Conservation (phyloP, 2,888 invertebrate species). For the Volucella inflata region DNA sequence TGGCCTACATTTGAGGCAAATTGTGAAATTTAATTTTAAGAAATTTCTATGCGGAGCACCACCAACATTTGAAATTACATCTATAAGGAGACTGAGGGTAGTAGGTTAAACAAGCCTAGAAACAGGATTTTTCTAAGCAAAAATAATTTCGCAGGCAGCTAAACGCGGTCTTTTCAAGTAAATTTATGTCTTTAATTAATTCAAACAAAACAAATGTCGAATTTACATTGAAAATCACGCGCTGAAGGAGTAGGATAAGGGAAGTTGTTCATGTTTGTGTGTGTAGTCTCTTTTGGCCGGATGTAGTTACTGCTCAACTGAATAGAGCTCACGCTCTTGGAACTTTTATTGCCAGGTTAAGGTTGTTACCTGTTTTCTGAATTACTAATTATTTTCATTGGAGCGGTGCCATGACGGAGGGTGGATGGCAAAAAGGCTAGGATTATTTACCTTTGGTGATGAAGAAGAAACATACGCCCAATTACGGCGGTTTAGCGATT, state of each 20-base stretch:
- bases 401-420: constrained; percentile 52
- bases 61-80: too few species aligned
- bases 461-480: constrained; percentile 49
- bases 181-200: constrained; percentile 73
- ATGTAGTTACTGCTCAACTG: constrained; percentile 58
- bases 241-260: constrained; percentile 26
- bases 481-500: constrained; percentile 41
- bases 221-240: constrained; percentile 21
- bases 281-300: constrained; percentile 20
- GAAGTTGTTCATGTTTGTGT: constrained; percentile 33
- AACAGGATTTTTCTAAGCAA: constrained; percentile 32
- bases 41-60: too few species aligned
- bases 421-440: constrained; percentile 27
- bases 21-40: too few species aligned
- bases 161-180: constrained; percentile 54
- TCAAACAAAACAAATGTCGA: constrained; percentile 52
- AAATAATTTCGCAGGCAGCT: constrained; percentile 49
- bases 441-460: constrained; percentile 48
- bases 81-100: background rate
- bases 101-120: background rate
- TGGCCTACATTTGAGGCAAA: too few species aligned
- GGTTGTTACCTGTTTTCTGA: constrained; percentile 59
- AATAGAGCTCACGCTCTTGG: constrained; percentile 20
- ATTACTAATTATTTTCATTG: constrained; percentile 69
- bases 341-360: constrained; percentile 65